Conservation (phyloP, 2,113 vertebrate genomes). For the Archilochus colubris region DNA sequence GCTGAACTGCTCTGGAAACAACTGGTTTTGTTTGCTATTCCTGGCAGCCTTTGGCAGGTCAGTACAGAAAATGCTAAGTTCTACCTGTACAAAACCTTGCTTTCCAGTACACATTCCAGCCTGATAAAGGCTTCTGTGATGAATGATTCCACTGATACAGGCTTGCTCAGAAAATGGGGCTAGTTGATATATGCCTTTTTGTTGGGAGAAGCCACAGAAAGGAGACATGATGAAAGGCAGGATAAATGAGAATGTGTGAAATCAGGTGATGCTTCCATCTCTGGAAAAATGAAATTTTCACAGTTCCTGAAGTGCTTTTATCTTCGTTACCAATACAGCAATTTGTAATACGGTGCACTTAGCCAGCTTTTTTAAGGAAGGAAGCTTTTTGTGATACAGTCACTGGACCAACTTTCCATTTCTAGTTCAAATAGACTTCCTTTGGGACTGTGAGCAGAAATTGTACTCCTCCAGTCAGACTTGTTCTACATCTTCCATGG, state of each 20-base stretch:
- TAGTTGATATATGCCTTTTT: background rate
- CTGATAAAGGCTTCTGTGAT: background rate
- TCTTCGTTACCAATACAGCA: background rate
- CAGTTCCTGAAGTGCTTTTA: background rate
- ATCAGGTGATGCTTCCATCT: background rate
- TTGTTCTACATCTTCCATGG: background rate
- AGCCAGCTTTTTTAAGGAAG: background rate
- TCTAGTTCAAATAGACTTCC: background rate
- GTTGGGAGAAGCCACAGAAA: background rate
- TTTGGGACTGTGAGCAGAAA: background rate
- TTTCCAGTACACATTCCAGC: background rate
- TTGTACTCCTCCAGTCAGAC: background rate
- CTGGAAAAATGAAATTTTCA: background rate
- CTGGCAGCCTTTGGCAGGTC: background rate
- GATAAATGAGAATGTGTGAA: background rate
- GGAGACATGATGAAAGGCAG: background rate
- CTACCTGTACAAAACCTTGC: background rate
- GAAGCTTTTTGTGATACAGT: background rate
- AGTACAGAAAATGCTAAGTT: background rate
- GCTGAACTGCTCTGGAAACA: background rate
- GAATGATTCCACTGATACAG: background rate
- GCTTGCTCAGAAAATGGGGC: rapidly evolving
- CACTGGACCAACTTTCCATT: background rate
- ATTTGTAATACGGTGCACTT: background rate
- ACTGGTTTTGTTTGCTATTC: background rate